Base-by-base conservation (phyloP, 2,797 vertebrate species). In the Cuniculus paca region DNA sequence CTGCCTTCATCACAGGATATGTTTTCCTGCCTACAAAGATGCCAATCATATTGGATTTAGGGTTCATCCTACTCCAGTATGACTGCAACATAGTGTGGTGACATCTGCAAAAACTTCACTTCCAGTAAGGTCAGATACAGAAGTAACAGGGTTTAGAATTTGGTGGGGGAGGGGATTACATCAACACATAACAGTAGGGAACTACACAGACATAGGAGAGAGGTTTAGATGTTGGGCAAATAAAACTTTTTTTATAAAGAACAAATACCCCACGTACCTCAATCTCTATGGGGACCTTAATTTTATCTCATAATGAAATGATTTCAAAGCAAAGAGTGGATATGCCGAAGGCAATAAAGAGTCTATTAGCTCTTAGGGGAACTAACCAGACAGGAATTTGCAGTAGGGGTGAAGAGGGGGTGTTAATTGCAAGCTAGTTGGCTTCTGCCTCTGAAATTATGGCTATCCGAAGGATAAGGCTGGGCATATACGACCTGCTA, bases 311-410 rank as follows among this genome's bases (percentile, higher is more conserved):
- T 61, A 52, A 90, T 2, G n/a, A 96, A 79, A 81, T 80, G 1
- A 94, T 92, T 93, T 97, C 84, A 90, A 93, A 97, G 95, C 34
- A 74, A 89, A 89, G 56, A 61, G 11, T 84, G 54, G 42, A 52
- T 74, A 60, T 78, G 80, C 88, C 7, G 0, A 95, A 84, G 96
- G 94, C 80, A 89, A 13, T 90, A 42, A 39, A 54, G 10, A 65
- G 81, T 31, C 68, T 83, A 1, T 22, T n/a, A 19, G 34, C 39
- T 42, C 50, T 24, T 20, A 70, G 45, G 48, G 83, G 56, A 83
- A 39, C 36, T 50, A 22, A 79, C 36, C 28, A 96, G 91, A 79
- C 77, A 93, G 89, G 89, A 97, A 85, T 80, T 39, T 85, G 89
- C 65, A 94, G 90, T 9, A 13, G 11, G 56, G 88, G 42, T 16